Conservation (phyloP, 2,113 vertebrate genomes). For the Leptodactylus fuscus region DNA sequence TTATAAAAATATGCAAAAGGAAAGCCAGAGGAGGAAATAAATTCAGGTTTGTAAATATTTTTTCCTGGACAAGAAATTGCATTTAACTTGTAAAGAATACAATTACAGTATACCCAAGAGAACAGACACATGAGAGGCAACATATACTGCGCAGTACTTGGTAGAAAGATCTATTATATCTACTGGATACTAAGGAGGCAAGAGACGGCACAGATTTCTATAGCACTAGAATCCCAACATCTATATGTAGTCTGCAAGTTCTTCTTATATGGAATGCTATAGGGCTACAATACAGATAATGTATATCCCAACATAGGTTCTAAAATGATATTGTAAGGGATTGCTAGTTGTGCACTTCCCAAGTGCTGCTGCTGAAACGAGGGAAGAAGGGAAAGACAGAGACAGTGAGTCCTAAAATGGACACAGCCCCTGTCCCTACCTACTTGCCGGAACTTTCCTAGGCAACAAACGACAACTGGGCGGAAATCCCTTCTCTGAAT, state of each 20-base stretch:
- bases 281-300: too few relatives aligned
- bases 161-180: not conserved
- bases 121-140: not conserved
- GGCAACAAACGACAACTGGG: too few relatives aligned
- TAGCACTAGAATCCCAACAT: not conserved
- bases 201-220: not conserved
- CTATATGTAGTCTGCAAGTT: not conserved
- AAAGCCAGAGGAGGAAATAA: not conserved
- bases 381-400: too few relatives aligned
- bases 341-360: too few relatives aligned
- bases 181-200: not conserved
- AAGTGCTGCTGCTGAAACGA: too few relatives aligned
- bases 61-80: not conserved
- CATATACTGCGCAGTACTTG: not conserved
- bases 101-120: not conserved
- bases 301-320: too few relatives aligned
- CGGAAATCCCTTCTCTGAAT: too few relatives aligned
- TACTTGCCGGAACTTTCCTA: too few relatives aligned
- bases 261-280: too few relatives aligned
- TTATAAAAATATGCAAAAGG: not conserved
- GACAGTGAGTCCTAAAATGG: too few relatives aligned
- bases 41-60: conserved; percentile 17
- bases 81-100: not conserved
- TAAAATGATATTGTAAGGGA: too few relatives aligned
- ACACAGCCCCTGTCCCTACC: too few relatives aligned